Evolutionary conservation across 2,113 vertebrate genomes (phyloP).

Genomic region (Emydura subglobosa): DNA sequence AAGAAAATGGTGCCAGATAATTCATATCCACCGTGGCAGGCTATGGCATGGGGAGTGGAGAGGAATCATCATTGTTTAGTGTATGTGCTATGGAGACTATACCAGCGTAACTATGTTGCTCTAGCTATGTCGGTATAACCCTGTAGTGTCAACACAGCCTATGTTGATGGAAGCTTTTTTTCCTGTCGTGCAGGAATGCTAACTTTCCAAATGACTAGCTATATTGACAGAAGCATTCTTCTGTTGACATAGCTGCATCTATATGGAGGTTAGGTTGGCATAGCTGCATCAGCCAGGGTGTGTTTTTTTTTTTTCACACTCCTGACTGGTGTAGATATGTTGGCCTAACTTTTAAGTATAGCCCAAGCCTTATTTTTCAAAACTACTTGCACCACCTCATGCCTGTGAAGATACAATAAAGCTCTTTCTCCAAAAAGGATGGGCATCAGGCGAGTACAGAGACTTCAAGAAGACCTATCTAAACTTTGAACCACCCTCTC

Average conservation of each 20-base stretch:
- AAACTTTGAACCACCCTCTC: slow-evolving; percentile 29
- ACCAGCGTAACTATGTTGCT: not conserved
- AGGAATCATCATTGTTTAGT: slow-evolving; percentile 51
- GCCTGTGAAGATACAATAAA: slow-evolving; percentile 45
- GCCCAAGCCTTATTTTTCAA: slow-evolving; percentile 14
- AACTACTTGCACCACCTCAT: slow-evolving; percentile 27
- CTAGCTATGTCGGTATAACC: not conserved
- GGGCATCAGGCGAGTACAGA: slow-evolving; percentile 50
- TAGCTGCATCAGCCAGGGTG: not conserved
- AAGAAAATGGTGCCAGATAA: slow-evolving; percentile 36
- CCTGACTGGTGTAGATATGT: not conserved
- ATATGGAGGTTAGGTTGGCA: too few relatives aligned
- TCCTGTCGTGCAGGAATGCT: not conserved
- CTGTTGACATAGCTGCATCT: not conserved
- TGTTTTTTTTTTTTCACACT: not conserved
- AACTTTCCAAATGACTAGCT: not conserved
- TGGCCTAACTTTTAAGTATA: not conserved
- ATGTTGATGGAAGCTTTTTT: not conserved
- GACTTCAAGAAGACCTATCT: slow-evolving; percentile 41
- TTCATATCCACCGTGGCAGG: not conserved
- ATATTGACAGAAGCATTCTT: not conserved
- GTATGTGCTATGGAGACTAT: not conserved
- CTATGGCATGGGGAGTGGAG: slow-evolving; percentile 12
- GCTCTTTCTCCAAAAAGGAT: slow-evolving; percentile 17
- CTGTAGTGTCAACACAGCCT: not conserved